A percentile compares a stretch with the other conserved stretches of the same genome.
These are phyloP conservation scores for Danio aesculapii DNA, from an alignment of 2,797 vertebrate genomes.

Conservation along the genomic window DNA sequence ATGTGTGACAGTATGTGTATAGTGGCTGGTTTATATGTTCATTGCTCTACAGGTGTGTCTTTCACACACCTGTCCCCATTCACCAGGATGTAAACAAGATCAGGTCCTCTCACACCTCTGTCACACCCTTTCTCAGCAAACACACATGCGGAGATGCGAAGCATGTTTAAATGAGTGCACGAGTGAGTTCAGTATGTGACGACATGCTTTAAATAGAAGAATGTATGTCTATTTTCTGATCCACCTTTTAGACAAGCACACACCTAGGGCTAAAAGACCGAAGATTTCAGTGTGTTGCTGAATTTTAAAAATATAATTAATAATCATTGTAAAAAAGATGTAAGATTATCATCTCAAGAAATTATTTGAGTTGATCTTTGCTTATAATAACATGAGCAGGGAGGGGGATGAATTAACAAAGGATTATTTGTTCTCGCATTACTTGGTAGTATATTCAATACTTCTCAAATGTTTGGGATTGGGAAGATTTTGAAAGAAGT, in stretches of 20 bases:
- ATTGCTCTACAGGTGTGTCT: conserved; percentile 52
- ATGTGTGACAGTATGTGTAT: conserved; percentile 10
- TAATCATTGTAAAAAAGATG: background rate
- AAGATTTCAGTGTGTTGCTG: background rate
- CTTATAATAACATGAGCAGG: background rate
- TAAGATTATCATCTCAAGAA: background rate
- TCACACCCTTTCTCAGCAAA: conserved; percentile 63
- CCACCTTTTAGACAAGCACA: background rate
- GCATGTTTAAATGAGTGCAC: background rate
- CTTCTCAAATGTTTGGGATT: background rate
- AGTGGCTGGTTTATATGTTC: conserved; percentile 33
- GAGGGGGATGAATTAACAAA: conserved; percentile 4
- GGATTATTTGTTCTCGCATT: background rate
- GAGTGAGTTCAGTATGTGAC: background rate
- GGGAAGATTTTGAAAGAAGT: background rate
- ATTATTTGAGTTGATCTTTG: conserved; percentile 4
- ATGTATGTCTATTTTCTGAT: background rate
- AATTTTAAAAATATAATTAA: background rate
- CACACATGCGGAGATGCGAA: conserved; percentile 2
- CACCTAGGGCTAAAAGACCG: background rate
- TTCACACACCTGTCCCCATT: conserved; percentile 50
- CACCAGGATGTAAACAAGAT: conserved; percentile 66
- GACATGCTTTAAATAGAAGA: conserved; percentile 9
- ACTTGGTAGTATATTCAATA: background rate
- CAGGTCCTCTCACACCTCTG: conserved; percentile 61